phyloP scores from a whole-genome alignment of 2,888 invertebrate species.

The Eurois occulta region DNA sequence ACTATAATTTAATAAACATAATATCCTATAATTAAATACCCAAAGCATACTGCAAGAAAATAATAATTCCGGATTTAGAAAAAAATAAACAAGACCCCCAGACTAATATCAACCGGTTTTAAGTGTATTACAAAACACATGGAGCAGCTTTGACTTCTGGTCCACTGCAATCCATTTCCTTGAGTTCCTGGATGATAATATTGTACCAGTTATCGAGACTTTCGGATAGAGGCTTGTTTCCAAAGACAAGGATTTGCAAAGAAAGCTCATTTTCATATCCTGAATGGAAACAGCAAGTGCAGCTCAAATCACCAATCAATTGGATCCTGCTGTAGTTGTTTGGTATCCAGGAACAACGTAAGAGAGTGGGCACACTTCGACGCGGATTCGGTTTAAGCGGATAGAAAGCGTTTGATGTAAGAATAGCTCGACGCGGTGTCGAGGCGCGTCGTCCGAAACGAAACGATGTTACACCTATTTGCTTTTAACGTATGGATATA shows the following conservation, averaged over 20 bases:
- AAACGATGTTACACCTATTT: too few relatives aligned
- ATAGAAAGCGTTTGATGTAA: too few relatives aligned
- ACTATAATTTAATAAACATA: background rate
- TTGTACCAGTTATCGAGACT: background rate
- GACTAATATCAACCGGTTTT: background rate
- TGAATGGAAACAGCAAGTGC: background rate
- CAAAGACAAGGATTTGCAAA: background rate
- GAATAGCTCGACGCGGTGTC: too few relatives aligned
- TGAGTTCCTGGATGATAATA: background rate
- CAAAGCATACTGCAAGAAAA: background rate
- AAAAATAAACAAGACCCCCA: background rate
- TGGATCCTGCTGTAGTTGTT: background rate
- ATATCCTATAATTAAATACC: background rate
- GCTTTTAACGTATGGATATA: too few relatives aligned
- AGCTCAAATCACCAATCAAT: background rate
- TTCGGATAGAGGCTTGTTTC: background rate
- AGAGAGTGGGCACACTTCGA: background rate
- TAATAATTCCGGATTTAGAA: background rate
- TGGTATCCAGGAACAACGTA: background rate
- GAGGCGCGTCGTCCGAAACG: too few relatives aligned
- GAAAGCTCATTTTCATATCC: background rate
- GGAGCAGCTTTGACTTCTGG: background rate
- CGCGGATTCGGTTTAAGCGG: background rate
- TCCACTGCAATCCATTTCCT: background rate
- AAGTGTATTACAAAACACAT: background rate